phyloP scores from a whole-genome alignment of 2,888 invertebrate species.

The Rotaria socialis region DNA sequence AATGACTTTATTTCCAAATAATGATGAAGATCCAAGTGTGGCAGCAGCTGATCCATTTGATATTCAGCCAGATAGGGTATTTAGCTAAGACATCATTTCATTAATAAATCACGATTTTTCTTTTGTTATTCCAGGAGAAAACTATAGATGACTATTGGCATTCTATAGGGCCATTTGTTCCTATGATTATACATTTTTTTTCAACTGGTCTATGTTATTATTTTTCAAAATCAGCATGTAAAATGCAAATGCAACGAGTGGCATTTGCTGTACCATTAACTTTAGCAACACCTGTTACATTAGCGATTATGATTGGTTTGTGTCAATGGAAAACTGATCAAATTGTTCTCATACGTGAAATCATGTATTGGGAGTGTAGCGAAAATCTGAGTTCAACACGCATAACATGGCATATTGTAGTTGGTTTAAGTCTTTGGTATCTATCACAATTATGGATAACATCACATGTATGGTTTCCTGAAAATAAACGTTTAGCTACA shows the following conservation, averaged over 20 bases:
- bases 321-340: constrained; percentile 41
- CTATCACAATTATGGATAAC: constrained; percentile 93
- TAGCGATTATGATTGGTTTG: constrained; percentile 47
- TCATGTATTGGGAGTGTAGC: constrained; percentile 47
- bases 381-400: constrained; percentile 37
- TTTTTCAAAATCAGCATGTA: constrained; percentile 89
- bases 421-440: constrained; percentile 66
- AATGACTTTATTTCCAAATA: neutral
- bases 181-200: constrained; percentile 70
- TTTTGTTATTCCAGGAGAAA: constrained; percentile 37
- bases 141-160: constrained; percentile 47
- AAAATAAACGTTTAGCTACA: constrained; percentile 89
- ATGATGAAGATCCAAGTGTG: neutral
- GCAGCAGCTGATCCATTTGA: neutral
- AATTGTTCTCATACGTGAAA: constrained; percentile 42
- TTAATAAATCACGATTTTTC: neutral
- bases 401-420: constrained; percentile 45
- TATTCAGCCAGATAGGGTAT: neutral
- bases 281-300: constrained; percentile 50
- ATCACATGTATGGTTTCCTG: constrained; percentile 93
- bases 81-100: neutral
- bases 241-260: constrained; percentile 69
- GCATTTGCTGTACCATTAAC: constrained; percentile 51
- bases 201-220: constrained; percentile 82
- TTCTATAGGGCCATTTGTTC: constrained; percentile 45